These are phyloP conservation scores for Chalcis sispes DNA, from an alignment of 2,888 invertebrate species.

Conservation along the genomic window DNA sequence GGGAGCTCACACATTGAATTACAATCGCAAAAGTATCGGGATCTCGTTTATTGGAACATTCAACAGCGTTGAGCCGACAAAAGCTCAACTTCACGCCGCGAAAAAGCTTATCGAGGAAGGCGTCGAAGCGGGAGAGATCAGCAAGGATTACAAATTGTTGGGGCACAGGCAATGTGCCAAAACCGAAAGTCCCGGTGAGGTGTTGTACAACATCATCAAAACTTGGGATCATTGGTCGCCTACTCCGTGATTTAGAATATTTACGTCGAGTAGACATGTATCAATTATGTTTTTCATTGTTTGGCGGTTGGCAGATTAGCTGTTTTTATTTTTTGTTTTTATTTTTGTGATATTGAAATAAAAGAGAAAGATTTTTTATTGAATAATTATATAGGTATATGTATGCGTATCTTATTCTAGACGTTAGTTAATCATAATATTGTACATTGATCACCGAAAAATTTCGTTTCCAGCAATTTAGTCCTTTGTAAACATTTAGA, in stretches of 20 bases:
- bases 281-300: no score
- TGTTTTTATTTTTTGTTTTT: no score
- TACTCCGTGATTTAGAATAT: constrained; percentile 15
- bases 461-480: no score
- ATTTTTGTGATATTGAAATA: no score
- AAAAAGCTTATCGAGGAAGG: constrained; percentile 81
- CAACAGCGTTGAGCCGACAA: constrained; percentile 73
- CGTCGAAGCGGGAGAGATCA: constrained; percentile 80
- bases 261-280: no score
- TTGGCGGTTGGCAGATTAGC: no score
- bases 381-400: no score
- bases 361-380: no score
- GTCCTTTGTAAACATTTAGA: no score
- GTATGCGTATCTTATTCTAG: no score
- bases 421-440: no score
- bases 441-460: no score
- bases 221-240: constrained; percentile 52
- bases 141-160: constrained; percentile 81
- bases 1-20: constrained; percentile 84
- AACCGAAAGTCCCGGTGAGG: constrained; percentile 71
- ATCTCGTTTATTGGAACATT: constrained; percentile 87
- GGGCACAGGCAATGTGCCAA: constrained; percentile 83
- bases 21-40: constrained; percentile 82
- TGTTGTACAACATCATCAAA: constrained; percentile 53
- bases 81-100: constrained; percentile 79